phyloP scores from a whole-genome alignment of 2,113 vertebrate species.

The Callithrix jacchus region DNA sequence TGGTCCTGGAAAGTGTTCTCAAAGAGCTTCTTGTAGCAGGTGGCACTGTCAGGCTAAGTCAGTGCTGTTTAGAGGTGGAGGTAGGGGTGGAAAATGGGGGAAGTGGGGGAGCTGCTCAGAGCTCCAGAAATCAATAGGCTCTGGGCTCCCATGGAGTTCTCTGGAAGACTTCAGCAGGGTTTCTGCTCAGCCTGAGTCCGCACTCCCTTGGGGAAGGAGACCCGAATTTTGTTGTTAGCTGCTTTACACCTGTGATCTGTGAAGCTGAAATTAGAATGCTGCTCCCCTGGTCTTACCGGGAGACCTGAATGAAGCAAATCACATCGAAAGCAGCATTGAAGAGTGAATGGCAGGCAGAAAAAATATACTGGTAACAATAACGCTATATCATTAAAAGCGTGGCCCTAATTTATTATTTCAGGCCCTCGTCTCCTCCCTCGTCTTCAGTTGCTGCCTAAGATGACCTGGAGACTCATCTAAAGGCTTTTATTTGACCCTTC shows the following conservation, averaged over 20 bases:
- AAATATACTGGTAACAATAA: fast-evolving
- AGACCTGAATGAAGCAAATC: neutral
- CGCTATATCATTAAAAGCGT: fast-evolving
- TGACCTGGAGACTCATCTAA: too few species aligned
- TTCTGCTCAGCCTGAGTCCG: neutral
- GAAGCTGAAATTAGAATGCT: neutral
- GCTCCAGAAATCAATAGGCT: fast-evolving
- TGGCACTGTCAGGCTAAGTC: neutral
- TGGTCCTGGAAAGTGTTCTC: neutral
- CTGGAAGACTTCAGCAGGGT: neutral
- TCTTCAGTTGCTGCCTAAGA: too few species aligned
- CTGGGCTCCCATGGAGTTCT: fast-evolving
- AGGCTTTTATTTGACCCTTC: fast-evolving
- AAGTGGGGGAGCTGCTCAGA: neutral
- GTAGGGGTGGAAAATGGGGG: too few species aligned
- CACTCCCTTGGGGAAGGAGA: neutral
- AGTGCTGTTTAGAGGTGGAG: neutral
- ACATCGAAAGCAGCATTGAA: neutral
- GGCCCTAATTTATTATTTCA: too few species aligned
- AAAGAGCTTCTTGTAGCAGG: neutral
- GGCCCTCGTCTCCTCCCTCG: fast-evolving
- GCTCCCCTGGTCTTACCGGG: neutral
- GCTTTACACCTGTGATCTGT: neutral
- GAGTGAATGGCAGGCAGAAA: neutral
- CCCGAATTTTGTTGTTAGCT: neutral